phyloP scores from a whole-genome alignment of 2,888 invertebrate genomes.

The Archips xylosteana region DNA sequence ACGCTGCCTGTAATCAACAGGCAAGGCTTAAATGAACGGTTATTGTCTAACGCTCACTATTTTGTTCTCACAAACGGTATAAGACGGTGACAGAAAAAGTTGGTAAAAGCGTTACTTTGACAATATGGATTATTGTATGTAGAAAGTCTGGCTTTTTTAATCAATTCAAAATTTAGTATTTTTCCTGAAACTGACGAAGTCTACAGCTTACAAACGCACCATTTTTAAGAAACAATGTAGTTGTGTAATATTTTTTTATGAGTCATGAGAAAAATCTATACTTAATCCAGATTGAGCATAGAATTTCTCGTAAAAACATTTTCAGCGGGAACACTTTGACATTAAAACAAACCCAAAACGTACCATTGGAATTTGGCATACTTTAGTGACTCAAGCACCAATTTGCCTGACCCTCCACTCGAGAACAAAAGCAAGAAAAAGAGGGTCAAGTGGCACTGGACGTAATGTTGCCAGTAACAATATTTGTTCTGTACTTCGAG shows the following conservation, averaged over 20 bases:
- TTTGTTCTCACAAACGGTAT: no score
- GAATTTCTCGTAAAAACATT: neutral
- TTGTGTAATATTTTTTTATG: neutral
- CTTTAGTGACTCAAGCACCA: constrained; percentile 14
- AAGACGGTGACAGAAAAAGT: no score
- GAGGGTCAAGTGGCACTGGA: constrained; percentile 6
- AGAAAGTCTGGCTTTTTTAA: no score
- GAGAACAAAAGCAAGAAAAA: constrained; percentile 6
- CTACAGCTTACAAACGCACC: no score
- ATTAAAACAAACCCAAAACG: constrained; percentile 15
- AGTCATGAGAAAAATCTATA: neutral
- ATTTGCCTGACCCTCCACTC: constrained; percentile 4
- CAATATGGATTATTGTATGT: no score
- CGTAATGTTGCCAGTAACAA: neutral
- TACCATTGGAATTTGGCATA: constrained; percentile 26
- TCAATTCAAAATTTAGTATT: no score
- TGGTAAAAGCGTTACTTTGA: no score
- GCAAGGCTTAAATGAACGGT: no score
- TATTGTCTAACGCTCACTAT: no score
- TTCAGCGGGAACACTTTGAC: neutral
- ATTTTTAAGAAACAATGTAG: no score
- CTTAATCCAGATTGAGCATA: neutral
- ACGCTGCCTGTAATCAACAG: no score
- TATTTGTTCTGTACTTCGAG: constrained; percentile 8
- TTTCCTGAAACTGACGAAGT: no score